Evolutionary conservation across 2,888 invertebrate genomes (phyloP).

Genomic region (Crematogaster levior): DNA sequence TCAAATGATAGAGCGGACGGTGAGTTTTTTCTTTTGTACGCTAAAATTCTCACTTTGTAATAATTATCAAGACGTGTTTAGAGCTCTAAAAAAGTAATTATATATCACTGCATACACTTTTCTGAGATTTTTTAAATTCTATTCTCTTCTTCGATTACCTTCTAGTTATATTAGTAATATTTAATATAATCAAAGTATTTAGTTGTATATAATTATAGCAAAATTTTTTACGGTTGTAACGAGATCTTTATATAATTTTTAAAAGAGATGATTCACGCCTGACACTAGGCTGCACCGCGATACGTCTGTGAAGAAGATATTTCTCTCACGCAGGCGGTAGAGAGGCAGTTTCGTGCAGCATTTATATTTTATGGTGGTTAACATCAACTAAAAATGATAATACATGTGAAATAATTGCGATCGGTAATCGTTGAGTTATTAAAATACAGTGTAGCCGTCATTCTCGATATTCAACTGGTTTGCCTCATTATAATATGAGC

Average conservation of each 20-base stretch:
- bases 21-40: neutral
- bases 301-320: slow-evolving; percentile 41
- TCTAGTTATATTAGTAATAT: no score
- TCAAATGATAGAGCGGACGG: neutral
- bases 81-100: no score
- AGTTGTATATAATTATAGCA: neutral
- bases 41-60: neutral
- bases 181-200: neutral
- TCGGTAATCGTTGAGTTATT: neutral
- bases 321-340: slow-evolving; percentile 54
- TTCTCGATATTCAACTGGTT: neutral
- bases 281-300: slow-evolving; percentile 48
- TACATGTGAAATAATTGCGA: neutral
- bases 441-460: neutral
- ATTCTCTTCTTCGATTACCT: no score
- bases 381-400: neutral
- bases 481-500: neutral
- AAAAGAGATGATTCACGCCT: slow-evolving; percentile 46
- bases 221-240: neutral
- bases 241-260: neutral
- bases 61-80: neutral
- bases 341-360: neutral
- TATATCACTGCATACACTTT: no score
- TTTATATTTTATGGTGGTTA: neutral
- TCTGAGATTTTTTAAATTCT: no score